Base-by-base conservation (phyloP, 2,797 vertebrate species). In the Calcarius lapponicus region DNA sequence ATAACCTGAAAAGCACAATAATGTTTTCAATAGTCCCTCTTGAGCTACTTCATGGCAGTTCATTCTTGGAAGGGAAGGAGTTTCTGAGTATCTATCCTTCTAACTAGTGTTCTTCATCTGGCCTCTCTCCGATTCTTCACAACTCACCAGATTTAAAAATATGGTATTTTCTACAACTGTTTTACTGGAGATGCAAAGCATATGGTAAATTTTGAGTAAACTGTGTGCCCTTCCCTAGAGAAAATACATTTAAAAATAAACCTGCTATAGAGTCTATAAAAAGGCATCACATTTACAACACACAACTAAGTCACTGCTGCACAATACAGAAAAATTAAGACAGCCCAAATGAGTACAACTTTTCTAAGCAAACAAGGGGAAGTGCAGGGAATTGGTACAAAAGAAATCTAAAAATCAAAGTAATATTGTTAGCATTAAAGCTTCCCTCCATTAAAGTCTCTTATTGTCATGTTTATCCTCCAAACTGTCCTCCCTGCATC, bases 121-220 rank as follows among this genome's bases (percentile, higher is more conserved):
- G 72, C 72, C 54, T 89, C 94, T 85, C 71, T 78, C 80, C 24
- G 65, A 56, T 80, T 65, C 90, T 93, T 88, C 78, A 86, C 67
- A 71, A 53, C 60, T 91, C 83, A 51, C 51, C 40, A 89, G 94
- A 90, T 90, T 80, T 74, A 69, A 94, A 94, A 94, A 78, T 65
- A 85, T 32, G 19, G 45, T 87, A 78, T 94, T 94, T 96, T 86
- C 72, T 87, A 80, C 81, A 61, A 95, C 75, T 90, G 60, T 72
- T 93, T 89, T 75, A 74, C 81, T 78, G 74, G 86, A 83, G 86
- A 91, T 87, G 86, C 72, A 95, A 96, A 95, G 90, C 89, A 92
- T 92, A 96, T 88, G 94, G 89, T 80, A 94, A 96, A 80, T 92
- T 96, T 93, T 93, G 79, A 91, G 79, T 94, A 96, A 96, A 95